Percentiles rank a stretch among this genome's conserved stretches.
Conservation (phyloP, 1,140 invertebrate species). For the Drosophila neocordata region DNA sequence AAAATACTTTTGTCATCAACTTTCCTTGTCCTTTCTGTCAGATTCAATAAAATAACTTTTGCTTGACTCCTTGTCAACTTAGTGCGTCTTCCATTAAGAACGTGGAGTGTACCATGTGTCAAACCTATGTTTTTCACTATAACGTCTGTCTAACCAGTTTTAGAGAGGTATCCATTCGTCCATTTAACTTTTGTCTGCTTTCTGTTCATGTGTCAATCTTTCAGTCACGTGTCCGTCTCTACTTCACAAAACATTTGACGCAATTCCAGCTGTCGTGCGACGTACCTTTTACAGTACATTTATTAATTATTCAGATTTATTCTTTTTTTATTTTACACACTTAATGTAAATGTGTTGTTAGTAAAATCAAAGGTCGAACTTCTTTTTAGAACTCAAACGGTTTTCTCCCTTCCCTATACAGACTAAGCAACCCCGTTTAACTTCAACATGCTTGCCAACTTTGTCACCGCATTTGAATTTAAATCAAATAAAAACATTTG, state of each 20-base stretch:
- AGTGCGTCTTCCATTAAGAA: neutral
- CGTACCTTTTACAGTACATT: slow-evolving; percentile 23
- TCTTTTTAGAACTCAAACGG: neutral
- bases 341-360: slow-evolving; percentile 35
- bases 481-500: slow-evolving; percentile 71
- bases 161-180: slow-evolving; percentile 28
- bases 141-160: slow-evolving; percentile 15
- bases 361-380: neutral
- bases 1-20: slow-evolving; percentile 43
- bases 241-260: slow-evolving; percentile 54
- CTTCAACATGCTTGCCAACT: no score
- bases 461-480: slow-evolving; percentile 58
- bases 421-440: no score
- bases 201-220: slow-evolving; percentile 14
- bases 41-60: slow-evolving; percentile 56
- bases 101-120: slow-evolving; percentile 39
- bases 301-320: slow-evolving; percentile 63
- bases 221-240: slow-evolving; percentile 30
- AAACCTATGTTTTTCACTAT: slow-evolving; percentile 4
- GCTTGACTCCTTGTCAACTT: slow-evolving; percentile 19
- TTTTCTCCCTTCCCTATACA: no score
- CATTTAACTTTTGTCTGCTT: slow-evolving; percentile 26
- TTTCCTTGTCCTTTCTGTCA: slow-evolving; percentile 49
- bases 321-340: slow-evolving; percentile 27
- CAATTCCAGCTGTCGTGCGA: slow-evolving; percentile 47